phyloP scores from a whole-genome alignment of 1,140 invertebrate species.

The Formica selysi region DNA sequence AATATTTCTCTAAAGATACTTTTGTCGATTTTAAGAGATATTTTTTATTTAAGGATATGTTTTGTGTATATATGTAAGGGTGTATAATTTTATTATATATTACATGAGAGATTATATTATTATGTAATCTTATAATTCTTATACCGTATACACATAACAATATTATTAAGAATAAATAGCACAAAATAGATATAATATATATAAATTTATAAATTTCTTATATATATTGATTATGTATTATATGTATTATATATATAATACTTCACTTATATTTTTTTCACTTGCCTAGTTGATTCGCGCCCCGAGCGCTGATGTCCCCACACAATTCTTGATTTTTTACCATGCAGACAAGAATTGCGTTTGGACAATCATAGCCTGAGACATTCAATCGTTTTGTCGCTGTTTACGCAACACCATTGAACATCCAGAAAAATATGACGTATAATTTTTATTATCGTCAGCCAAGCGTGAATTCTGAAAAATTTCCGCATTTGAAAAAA shows the following conservation, averaged over 20 bases:
- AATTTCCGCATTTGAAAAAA: conserved; percentile 11
- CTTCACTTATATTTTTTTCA: neutral
- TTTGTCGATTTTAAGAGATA: neutral
- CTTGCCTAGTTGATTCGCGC: conserved; percentile 78
- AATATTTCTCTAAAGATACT: neutral
- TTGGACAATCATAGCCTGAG: conserved; percentile 87
- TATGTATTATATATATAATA: neutral
- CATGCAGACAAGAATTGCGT: conserved; percentile 86
- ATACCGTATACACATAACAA: neutral
- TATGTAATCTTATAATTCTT: neutral
- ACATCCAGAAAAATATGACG: neutral
- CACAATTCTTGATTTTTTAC: conserved; percentile 86
- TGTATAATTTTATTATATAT: neutral
- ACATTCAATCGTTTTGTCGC: conserved; percentile 71
- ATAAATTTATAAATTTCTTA: neutral
- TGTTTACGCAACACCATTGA: neutral
- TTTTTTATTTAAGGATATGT: neutral
- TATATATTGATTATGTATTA: neutral
- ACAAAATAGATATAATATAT: conserved; percentile 3
- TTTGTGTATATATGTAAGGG: neutral
- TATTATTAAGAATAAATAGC: neutral
- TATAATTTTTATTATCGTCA: neutral
- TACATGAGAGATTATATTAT: conserved; percentile 4
- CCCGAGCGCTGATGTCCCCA: conserved; percentile 87
- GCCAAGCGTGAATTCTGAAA: conserved; percentile 23